These are phyloP conservation scores for Aythya baeri DNA, from an alignment of 2,113 vertebrate species.

Conservation along the genomic window DNA sequence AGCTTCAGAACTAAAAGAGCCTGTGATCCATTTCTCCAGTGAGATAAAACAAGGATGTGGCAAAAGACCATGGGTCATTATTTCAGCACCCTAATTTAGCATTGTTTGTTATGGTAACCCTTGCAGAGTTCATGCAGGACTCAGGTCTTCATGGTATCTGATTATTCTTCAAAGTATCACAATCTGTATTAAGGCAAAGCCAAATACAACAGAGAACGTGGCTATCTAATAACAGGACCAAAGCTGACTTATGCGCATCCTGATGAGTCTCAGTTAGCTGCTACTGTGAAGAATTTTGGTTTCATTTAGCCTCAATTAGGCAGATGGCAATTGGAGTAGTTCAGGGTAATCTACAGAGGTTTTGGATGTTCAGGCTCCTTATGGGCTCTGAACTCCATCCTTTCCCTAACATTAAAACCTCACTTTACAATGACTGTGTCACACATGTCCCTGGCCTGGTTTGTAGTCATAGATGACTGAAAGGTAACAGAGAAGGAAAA, in stretches of 20 bases:
- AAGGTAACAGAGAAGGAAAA: neutral
- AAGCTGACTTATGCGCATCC: neutral
- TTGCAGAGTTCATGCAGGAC: neutral
- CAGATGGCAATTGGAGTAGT: neutral
- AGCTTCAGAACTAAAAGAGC: neutral
- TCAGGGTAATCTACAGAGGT: neutral
- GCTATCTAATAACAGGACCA: neutral
- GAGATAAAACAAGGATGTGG: neutral
- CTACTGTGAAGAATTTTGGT: neutral
- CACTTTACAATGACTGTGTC: neutral
- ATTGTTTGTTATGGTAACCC: neutral
- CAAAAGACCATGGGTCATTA: neutral
- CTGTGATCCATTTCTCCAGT: neutral
- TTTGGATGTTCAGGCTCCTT: neutral
- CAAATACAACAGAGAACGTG: neutral
- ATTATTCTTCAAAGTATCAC: neutral
- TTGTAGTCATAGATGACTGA: rapidly evolving
- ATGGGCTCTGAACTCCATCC: neutral
- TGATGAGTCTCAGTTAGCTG: neutral
- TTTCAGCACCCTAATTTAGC: neutral
- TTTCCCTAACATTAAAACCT: neutral
- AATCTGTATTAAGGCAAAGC: neutral
- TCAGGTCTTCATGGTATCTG: neutral
- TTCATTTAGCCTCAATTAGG: neutral
- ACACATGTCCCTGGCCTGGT: neutral